Evolutionary conservation across 2,113 vertebrate species (phyloP).

Genomic region (Petromus typicus): DNA sequence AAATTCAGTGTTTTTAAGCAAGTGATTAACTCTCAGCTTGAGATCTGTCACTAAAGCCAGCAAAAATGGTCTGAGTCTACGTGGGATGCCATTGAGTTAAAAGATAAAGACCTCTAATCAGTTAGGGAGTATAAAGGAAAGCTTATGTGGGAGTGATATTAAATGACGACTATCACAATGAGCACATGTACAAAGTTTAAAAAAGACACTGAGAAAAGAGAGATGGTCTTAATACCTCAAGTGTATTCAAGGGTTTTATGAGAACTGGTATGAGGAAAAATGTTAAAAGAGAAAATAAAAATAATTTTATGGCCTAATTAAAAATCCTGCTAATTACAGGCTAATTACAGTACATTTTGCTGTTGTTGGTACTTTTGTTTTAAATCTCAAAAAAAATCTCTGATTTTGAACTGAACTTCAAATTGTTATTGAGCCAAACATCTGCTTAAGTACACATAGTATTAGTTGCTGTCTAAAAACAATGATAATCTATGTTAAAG

Average conservation of each 20-base stretch:
- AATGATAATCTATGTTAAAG: neutral
- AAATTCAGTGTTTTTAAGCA: neutral
- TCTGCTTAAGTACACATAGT: neutral
- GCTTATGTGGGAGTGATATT: neutral
- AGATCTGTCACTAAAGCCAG: neutral
- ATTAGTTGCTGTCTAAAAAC: neutral
- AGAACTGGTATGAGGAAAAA: constrained; percentile 16
- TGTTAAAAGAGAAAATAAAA: constrained; percentile 3
- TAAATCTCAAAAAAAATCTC: neutral
- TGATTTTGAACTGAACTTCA: neutral
- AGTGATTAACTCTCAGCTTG: constrained; percentile 12
- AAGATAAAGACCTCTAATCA: neutral
- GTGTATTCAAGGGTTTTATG: neutral
- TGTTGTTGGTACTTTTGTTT: constrained; percentile 38
- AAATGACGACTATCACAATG: neutral
- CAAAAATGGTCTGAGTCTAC: neutral
- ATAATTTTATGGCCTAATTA: constrained; percentile 32
- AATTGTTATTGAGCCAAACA: neutral
- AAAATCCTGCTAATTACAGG: neutral
- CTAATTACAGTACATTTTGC: neutral
- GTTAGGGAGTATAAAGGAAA: neutral
- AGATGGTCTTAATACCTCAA: neutral
- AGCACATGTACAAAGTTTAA: neutral
- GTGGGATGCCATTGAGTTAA: neutral
- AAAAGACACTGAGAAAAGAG: neutral